Evolutionary conservation across 2,797 vertebrate genomes (phyloP).

Genomic region (Anniella stebbinsi): DNA sequence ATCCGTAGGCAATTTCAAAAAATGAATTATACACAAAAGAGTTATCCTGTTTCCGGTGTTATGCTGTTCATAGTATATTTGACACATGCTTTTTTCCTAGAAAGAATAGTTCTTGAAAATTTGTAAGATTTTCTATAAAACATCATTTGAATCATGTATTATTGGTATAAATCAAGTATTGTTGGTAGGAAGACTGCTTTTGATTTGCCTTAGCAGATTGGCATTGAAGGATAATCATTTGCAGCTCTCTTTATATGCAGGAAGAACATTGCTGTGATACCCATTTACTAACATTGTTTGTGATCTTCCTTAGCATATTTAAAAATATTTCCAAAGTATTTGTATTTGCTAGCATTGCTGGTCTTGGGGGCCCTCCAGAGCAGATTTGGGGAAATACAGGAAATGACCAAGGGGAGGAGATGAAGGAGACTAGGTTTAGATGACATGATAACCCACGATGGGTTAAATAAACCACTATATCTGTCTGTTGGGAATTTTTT

Average conservation of each 20-base stretch:
- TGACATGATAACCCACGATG: no score
- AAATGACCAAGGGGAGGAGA: no score
- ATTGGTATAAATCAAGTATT: neutral
- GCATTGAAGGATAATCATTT: neutral
- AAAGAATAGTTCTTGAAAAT: neutral
- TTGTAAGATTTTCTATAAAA: neutral
- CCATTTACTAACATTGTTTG: neutral
- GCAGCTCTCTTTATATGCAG: neutral
- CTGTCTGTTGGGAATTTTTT: no score
- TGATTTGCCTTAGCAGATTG: neutral
- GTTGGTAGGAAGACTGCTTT: neutral
- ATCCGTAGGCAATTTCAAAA: neutral
- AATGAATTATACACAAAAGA: neutral
- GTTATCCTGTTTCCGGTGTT: neutral
- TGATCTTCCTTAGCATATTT: neutral
- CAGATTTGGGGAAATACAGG: neutral
- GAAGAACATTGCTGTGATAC: neutral
- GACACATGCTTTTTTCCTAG: neutral
- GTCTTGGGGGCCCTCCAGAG: neutral
- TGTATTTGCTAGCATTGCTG: neutral
- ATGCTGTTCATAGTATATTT: neutral
- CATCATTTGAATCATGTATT: neutral
- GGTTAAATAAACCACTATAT: no score
- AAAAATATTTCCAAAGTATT: neutral
- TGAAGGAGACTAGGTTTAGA: no score